Evolutionary conservation across 2,888 invertebrate species (phyloP), one percentile per base, ranked within the genome.

Genomic region (Ennomos erosarius): DNA sequence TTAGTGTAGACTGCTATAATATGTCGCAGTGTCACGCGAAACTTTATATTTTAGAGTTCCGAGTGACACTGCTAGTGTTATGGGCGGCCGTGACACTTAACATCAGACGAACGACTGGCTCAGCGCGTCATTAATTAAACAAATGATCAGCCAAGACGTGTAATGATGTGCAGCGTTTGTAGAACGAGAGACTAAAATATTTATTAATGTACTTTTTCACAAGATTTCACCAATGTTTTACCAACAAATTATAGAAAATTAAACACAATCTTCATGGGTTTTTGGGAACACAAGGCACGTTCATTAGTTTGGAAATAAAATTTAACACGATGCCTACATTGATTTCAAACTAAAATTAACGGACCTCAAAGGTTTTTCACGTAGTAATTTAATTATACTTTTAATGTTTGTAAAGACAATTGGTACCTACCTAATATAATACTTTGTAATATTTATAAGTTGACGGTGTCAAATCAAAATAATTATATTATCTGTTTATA

Each of bases 401-500:
- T n/a, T 47, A 70, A 71, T 79, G 75, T 79, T n/a, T 80, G 73
- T 59, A 55, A 76, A 77, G 70, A 80, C 68, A 72, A 75, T 85
- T 80, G 82, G 82, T 87, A 87, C 77, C 79, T 82, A 79, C 66
- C 74, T 77, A 74, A 69, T 70, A 69, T 70, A 42, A 74, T 76
- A 60, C 55, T 70, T 70, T 76, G 70, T 76, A 74, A 70, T 78
- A 79, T 77, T 76, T 86, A 81, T 86, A 87, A 87, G 82, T 89
- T 90, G 90, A 89, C 90, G 74, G 86, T 90, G 90, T 91, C 89
- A 88, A 90, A 85, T 91, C 89, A 88, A 90, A 85, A 84, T 87
- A 85, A 88, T 83, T 85, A 88, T 88, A 90, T 83, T 66, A 84
- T 86, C 87, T 86, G 87, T 90, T 90, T 88, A 82, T 87, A 87